phyloP scores from a whole-genome alignment of 2,888 invertebrate species.

The Dynastes maya region DNA sequence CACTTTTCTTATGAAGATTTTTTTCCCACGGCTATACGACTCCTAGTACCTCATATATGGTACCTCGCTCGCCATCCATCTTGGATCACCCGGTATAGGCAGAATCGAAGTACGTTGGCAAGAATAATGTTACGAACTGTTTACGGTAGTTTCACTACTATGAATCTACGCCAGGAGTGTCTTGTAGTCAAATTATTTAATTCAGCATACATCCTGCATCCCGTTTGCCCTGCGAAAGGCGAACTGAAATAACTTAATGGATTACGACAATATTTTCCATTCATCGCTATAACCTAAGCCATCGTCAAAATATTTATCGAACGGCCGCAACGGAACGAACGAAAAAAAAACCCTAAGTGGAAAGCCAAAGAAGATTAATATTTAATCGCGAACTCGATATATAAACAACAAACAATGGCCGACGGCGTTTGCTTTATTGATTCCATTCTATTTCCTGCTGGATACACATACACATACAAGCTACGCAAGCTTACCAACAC shows the following conservation, averaged over 20 bases:
- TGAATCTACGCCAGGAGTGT: too few relatives aligned
- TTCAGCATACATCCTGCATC: too few relatives aligned
- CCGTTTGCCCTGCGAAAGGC: too few relatives aligned
- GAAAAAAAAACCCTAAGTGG: conserved; percentile 12
- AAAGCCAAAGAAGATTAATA: conserved; percentile 35
- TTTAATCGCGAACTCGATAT: conserved; percentile 16
- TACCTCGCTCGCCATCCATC: too few relatives aligned
- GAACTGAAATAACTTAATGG: neutral
- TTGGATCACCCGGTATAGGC: too few relatives aligned
- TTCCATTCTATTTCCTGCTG: conserved; percentile 14
- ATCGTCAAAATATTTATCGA: conserved; percentile 26
- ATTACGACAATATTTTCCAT: neutral
- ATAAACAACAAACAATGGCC: conserved; percentile 38
- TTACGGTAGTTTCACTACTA: too few relatives aligned
- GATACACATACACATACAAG: neutral
- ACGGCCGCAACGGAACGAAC: neutral
- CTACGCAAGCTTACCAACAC: neutral
- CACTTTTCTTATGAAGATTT: too few relatives aligned
- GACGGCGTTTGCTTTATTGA: conserved; percentile 16
- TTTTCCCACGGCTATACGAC: too few relatives aligned
- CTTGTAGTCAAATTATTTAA: too few relatives aligned
- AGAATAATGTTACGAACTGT: too few relatives aligned
- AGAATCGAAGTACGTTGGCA: too few relatives aligned
- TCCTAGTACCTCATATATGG: too few relatives aligned
- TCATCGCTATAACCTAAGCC: neutral